Conservation (phyloP, 2,888 invertebrate species). For the Megastigmus dorsalis region DNA sequence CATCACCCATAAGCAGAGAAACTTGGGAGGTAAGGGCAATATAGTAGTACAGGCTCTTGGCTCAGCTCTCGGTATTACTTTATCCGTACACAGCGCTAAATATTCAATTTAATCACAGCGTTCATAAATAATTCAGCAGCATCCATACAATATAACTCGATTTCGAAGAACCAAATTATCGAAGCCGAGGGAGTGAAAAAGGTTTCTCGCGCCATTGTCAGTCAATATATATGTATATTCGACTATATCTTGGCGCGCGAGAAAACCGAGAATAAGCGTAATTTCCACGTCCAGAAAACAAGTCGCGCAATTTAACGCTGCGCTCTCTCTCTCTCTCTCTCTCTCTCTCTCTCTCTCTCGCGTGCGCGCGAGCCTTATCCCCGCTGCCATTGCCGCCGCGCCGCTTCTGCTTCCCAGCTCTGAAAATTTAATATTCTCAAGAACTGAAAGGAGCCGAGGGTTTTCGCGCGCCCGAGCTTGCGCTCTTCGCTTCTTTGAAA, state of each 20-base stretch:
- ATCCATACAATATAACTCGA: no score
- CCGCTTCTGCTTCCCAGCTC: conserved; percentile 29
- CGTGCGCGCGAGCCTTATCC: no score
- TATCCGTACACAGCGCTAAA: no score
- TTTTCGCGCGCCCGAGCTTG: conserved; percentile 42
- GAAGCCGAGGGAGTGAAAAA: background rate
- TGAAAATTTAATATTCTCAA: conserved; percentile 67
- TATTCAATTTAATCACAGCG: no score
- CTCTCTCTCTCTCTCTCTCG: background rate
- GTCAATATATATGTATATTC: no score
- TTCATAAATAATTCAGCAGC: no score
- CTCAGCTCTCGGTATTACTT: no score
- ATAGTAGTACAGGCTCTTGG: no score
- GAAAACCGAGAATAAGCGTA: conserved; percentile 51
- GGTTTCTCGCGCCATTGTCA: no score
- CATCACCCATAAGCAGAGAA: no score
- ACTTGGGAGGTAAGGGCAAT: no score
- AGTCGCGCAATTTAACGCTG: conserved; percentile 62
- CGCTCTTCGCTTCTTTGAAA: conserved; percentile 48
- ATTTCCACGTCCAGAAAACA: conserved; percentile 57
- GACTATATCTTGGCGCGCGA: no score
- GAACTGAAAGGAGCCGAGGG: conserved; percentile 47
- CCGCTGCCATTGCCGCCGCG: background rate
- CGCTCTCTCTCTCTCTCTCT: background rate
- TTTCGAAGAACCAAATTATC: background rate